Conservation (phyloP, 2,113 vertebrate species). For the Dryoscopus gambensis region DNA sequence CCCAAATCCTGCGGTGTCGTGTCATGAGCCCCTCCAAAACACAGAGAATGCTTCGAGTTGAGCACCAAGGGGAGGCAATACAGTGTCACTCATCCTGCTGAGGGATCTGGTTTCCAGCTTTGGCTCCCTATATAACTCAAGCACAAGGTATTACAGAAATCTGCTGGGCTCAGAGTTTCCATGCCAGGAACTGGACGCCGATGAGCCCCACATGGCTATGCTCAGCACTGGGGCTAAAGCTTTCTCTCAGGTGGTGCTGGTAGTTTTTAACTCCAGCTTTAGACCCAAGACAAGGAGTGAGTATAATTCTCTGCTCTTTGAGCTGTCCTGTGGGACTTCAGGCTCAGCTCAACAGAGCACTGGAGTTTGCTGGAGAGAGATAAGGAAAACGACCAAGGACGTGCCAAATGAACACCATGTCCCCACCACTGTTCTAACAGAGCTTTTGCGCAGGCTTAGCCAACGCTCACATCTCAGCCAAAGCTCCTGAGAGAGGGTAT, state of each 20-base stretch:
- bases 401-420: neutral
- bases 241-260: neutral
- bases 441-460: neutral
- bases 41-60: neutral
- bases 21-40: neutral
- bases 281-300: neutral
- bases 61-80: neutral
- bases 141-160: neutral
- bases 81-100: neutral
- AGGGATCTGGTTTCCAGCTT: neutral
- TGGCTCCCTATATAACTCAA: neutral
- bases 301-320: neutral
- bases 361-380: neutral
- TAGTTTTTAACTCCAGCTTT: neutral
- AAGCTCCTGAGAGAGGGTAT: neutral
- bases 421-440: neutral
- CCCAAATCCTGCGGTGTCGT: neutral
- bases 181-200: neutral
- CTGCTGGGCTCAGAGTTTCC: neutral
- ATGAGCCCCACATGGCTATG: accelerated
- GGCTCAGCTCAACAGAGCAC: neutral
- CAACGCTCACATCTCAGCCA: neutral
- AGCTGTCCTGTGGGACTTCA: neutral
- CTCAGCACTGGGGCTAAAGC: neutral
- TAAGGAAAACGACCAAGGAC: neutral